Evolutionary conservation across 2,113 vertebrate species (phyloP).

Genomic region (Lontra canadensis): DNA sequence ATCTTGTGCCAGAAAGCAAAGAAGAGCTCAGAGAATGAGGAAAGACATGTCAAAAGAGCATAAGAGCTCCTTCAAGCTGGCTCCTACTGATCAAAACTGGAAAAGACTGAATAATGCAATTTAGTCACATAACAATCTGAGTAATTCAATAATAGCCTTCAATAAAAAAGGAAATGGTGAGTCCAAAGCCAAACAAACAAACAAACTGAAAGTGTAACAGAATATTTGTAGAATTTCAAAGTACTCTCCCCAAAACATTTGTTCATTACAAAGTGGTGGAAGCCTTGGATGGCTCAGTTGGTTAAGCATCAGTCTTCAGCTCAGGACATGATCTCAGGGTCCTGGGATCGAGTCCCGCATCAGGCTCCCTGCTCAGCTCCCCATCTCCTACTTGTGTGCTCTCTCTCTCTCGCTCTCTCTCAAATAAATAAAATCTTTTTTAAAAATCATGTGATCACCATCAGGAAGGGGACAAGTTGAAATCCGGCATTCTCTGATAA

Average conservation of each 20-base stretch:
- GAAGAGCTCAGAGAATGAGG: slow-evolving; percentile 20
- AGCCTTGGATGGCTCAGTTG: not conserved
- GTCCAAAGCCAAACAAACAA: slow-evolving; percentile 6
- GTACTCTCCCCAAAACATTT: not conserved
- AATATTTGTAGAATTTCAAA: slow-evolving; percentile 44
- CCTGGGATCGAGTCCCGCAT: too few species aligned
- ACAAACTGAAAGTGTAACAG: not conserved
- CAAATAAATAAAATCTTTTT: not conserved
- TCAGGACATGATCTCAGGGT: too few species aligned
- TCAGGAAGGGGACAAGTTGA: not conserved
- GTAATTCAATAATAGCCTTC: slow-evolving; percentile 12
- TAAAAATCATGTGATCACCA: not conserved
- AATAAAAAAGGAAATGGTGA: slow-evolving; percentile 29
- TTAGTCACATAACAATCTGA: slow-evolving; percentile 38
- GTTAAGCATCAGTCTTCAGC: too few species aligned
- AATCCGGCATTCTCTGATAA: not conserved
- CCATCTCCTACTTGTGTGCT: too few species aligned
- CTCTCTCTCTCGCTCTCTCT: too few species aligned
- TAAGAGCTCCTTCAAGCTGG: not conserved
- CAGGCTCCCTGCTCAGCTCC: too few species aligned
- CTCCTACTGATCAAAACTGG: slow-evolving; percentile 29
- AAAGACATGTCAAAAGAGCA: slow-evolving; percentile 18
- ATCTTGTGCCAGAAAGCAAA: slow-evolving; percentile 30
- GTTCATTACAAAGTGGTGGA: not conserved
- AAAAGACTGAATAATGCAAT: slow-evolving; percentile 2